Evolutionary conservation across 2,888 invertebrate genomes (phyloP), one percentile per base, ranked within the genome.

Genomic region (Pristionchus arcanus): DNA sequence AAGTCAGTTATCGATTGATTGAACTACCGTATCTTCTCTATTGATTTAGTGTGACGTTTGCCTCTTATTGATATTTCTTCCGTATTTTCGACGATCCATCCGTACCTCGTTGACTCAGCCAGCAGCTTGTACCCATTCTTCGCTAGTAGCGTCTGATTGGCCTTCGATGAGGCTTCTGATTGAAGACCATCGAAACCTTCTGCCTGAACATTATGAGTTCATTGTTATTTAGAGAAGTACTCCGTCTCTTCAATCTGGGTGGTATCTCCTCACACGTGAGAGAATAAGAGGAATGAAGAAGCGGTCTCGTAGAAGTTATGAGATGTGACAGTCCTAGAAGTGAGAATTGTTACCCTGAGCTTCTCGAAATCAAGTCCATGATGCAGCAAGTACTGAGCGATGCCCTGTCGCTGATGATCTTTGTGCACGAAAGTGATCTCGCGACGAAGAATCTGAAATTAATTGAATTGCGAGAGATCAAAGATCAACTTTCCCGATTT

Each of bases 371-470:
- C 68, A 13, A 87, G 87, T 28, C 55, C 55, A 15, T 37, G 68
- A 34, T 87, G 87, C 68, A 87, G 42, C 19, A 87, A 49, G 28
- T 68, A 37, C 53, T 87, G 68, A 0, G 87, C 87, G 87, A 87
- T 87, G 37, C 87, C 87, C 21, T 68, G 66, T n/a, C 87, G 87
- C n/a, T 87, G 87, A 71, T 87, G 87, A 1, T 87, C 55, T 2
- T 15, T 28, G 42, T n/a, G 42, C 28, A 87, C 87, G 28, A 87
- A 87, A 13, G 87, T 87, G 87, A 87, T 28, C 31, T 87, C 87
- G 4, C 87, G 66, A 13, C 68, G 87, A 11, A 87, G 87, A 21
- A 87, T 53, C 87, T 87, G 49, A 13, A 63, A 77, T 19, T 37
- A 7, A 49, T 49, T 83, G 13, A 53, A 15, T 53, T 28, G 53